Conservation (phyloP, 2,113 vertebrate genomes). For the Carassius auratus region DNA sequence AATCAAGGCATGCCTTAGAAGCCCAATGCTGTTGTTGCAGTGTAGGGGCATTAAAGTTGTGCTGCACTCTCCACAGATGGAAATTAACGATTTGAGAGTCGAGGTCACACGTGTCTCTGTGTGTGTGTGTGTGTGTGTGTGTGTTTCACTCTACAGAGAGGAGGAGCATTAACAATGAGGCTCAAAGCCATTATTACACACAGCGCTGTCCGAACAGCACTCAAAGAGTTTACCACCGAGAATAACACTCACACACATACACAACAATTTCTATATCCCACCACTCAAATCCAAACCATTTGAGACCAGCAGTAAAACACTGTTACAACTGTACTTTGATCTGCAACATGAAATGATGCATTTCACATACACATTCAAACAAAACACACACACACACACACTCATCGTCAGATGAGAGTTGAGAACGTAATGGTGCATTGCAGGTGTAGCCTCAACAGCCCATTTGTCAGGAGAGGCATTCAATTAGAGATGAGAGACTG, state of each 20-base stretch:
- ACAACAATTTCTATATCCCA: conserved; percentile 8
- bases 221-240: conserved; percentile 27
- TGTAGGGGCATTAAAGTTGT: conserved; percentile 23
- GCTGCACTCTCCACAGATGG: not conserved
- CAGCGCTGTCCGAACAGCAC: not conserved
- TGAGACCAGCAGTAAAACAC: not conserved
- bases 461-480: conserved; percentile 71
- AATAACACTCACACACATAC: not conserved
- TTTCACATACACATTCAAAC: conserved; percentile 34
- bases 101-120: not conserved
- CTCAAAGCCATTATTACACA: conserved; percentile 17
- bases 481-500: conserved; percentile 63
- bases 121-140: not conserved
- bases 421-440: conserved; percentile 68
- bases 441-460: conserved; percentile 67
- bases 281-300: not conserved
- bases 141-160: not conserved
- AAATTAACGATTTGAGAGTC: conserved; percentile 24
- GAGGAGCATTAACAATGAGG: not conserved
- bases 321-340: conserved; percentile 21
- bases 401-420: conserved; percentile 52
- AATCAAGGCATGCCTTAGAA: conserved; percentile 26
- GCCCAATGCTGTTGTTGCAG: not conserved
- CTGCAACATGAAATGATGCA: conserved; percentile 15
- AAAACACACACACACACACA: conserved; percentile 35